Evolutionary conservation across 1,140 invertebrate species (phyloP).

Genomic region (Aphelenchoides avenae): DNA sequence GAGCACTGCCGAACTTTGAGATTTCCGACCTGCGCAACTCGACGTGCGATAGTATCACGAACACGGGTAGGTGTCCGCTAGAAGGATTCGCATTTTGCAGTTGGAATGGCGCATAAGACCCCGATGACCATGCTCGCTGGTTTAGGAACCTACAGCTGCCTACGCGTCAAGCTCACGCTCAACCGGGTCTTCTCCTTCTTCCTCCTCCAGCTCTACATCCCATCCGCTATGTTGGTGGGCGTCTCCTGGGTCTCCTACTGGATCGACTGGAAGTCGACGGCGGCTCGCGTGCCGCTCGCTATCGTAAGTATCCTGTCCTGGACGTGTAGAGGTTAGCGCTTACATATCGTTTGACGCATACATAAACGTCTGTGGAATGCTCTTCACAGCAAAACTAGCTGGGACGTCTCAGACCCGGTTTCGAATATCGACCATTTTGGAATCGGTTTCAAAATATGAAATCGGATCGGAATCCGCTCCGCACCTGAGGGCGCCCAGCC

Average conservation of each 20-base stretch:
- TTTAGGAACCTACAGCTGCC: slow-evolving; percentile 64
- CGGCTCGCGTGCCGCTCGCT: slow-evolving; percentile 44
- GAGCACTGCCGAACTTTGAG: slow-evolving; percentile 45
- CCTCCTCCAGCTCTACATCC: slow-evolving; percentile 71
- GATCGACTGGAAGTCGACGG: slow-evolving; percentile 61
- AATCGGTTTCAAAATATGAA: too few relatives aligned
- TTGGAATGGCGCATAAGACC: neutral
- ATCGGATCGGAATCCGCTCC: too few relatives aligned
- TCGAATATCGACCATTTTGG: too few relatives aligned
- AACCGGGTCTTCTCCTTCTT: slow-evolving; percentile 95
- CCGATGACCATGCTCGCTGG: neutral
- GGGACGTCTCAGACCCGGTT: too few relatives aligned
- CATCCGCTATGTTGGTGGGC: slow-evolving; percentile 63
- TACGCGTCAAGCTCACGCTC: slow-evolving; percentile 87
- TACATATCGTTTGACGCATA: too few relatives aligned
- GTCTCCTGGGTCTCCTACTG: slow-evolving; percentile 53
- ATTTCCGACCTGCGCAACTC: slow-evolving; percentile 27
- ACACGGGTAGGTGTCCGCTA: slow-evolving; percentile 27
- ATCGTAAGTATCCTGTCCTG: too few relatives aligned
- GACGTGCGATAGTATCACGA: slow-evolving; percentile 38
- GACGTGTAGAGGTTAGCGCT: too few relatives aligned
- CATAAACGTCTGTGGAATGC: too few relatives aligned
- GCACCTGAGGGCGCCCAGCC: too few relatives aligned
- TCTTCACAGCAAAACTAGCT: too few relatives aligned
- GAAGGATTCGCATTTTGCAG: neutral